Conservation (phyloP, 1,140 invertebrate genomes). For the Zaprionus lachaisei region DNA sequence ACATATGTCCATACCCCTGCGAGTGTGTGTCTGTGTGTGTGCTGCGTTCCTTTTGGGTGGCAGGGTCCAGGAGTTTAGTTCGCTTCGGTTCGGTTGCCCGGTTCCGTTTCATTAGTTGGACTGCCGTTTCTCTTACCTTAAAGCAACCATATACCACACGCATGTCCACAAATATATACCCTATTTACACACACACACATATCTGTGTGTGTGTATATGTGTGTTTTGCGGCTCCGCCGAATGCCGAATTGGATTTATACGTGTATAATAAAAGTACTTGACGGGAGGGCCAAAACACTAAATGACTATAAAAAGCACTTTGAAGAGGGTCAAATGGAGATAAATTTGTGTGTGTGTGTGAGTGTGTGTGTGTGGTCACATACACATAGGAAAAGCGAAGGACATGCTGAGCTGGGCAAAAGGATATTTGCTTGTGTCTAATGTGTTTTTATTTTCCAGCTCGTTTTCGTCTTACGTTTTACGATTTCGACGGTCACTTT, state of each 20-base stretch:
- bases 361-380: slow-evolving; percentile 36
- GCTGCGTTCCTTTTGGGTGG: slow-evolving; percentile 71
- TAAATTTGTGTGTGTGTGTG: slow-evolving; percentile 74
- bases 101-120: slow-evolving; percentile 80
- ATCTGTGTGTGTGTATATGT: slow-evolving; percentile 27
- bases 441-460: slow-evolving; percentile 81
- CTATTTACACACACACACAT: slow-evolving; percentile 28
- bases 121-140: slow-evolving; percentile 61
- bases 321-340: slow-evolving; percentile 85
- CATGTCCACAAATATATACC: neutral
- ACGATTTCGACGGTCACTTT: slow-evolving; percentile 79
- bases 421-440: slow-evolving; percentile 83
- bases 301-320: slow-evolving; percentile 84
- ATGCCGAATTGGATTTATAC: slow-evolving; percentile 83
- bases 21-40: slow-evolving; percentile 59
- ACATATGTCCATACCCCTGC: slow-evolving; percentile 23
- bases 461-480: slow-evolving; percentile 82
- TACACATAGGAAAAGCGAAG: slow-evolving; percentile 39
- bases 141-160: neutral
- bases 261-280: slow-evolving; percentile 83
- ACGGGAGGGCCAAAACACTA: slow-evolving; percentile 82
- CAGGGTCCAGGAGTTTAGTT: slow-evolving; percentile 50
- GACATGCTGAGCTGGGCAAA: slow-evolving; percentile 61
- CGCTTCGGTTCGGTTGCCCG: slow-evolving; percentile 37
- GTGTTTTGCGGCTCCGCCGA: slow-evolving; percentile 53